Base-by-base conservation (phyloP, 2,888 invertebrate genomes). In the Poecilus cupreus region DNA sequence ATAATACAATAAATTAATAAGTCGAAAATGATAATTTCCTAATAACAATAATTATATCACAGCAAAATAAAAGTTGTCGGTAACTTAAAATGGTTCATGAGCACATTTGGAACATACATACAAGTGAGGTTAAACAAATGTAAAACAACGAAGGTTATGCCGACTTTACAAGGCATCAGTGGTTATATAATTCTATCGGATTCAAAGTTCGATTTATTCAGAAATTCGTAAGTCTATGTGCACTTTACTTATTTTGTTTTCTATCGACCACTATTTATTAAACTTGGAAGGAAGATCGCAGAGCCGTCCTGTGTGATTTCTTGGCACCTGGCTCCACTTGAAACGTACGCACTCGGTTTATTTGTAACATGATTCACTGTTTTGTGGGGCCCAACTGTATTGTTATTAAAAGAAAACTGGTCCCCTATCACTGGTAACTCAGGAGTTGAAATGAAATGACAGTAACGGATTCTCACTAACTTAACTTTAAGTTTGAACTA, bases 121-220 rank as follows among this genome's bases (percentile, higher is more conserved):
- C 39, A 60, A 13, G 51, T 77, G 13, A 39, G 51, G 18, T 37
- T 16, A 76, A 54, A 54, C n/a, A 76, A 79, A 57, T 80, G 32
- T 39, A 72, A 60, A 81, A 64, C 64, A 49, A 79, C 39, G 51
- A 76, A 68, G 57, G 68, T 80, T 37, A 82, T 83, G 83, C 83
- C 83, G 82, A 83, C 82, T 78, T 83, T 75, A 80, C 75, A 81
- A 83, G 83, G 83, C 83, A 83, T 82, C 83, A 80, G 72, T 82
- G 82, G 82, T 82, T 77, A 79, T 79, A 79, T 46, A 72, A 46
- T 32, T 32, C 78, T 78, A 78, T 79, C 49, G 51, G 51, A 68
- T 79, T 76, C 70, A 78, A 78, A 64, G 78, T 78, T 64, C 78
- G 46, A 72, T 78, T 68, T 78, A 37, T 78, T 32, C 26, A 26